Percentiles rank a stretch among this genome's conserved stretches.
phyloP scores from a whole-genome alignment of 2,113 vertebrate species.

The Vidua macroura region DNA sequence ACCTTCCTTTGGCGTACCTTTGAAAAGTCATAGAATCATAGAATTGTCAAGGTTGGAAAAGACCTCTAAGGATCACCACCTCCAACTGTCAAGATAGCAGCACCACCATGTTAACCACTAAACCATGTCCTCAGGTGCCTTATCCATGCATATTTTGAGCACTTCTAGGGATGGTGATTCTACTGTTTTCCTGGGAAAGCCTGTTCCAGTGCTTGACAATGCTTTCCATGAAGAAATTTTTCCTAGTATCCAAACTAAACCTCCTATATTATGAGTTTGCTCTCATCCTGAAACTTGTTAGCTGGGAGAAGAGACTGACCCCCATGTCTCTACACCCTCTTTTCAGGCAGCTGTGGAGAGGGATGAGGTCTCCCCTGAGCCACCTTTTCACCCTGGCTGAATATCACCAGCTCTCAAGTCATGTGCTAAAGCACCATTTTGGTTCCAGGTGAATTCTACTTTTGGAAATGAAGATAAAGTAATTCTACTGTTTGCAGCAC shows the following conservation, averaged over 20 bases:
- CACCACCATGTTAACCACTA: neutral
- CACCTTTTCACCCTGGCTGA: neutral
- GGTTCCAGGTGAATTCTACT: neutral
- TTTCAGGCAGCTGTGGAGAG: neutral
- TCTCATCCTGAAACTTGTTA: neutral
- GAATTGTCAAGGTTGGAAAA: neutral
- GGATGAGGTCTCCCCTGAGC: neutral
- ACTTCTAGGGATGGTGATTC: neutral
- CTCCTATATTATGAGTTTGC: neutral
- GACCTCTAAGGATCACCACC: neutral
- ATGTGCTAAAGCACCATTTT: neutral
- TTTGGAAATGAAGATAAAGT: neutral
- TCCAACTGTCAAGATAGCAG: neutral
- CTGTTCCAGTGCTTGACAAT: neutral
- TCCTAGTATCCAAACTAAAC: neutral
- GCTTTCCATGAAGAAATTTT: neutral
- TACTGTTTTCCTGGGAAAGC: neutral
- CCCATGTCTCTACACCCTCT: neutral
- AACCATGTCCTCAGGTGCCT: neutral
- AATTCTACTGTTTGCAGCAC: neutral
- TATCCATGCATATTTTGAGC: neutral
- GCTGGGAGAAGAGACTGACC: neutral
- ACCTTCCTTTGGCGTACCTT: neutral
- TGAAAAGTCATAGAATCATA: neutral
- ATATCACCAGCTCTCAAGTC: neutral